Base-by-base conservation (phyloP, 2,888 invertebrate genomes). In the Julus scandinavius region DNA sequence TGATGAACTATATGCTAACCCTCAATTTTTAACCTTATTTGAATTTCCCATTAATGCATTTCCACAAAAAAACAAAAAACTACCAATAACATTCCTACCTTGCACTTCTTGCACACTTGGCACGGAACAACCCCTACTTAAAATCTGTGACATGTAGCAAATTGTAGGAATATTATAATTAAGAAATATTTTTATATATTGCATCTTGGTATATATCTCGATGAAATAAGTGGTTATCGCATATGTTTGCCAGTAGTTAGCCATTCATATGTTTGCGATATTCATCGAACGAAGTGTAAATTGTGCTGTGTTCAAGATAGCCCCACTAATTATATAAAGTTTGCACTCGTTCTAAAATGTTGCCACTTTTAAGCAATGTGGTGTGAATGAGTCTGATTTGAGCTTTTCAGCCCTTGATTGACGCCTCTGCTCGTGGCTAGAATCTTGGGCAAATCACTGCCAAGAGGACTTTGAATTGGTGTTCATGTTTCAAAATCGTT, bases 151-250 rank as follows among this genome's bases (percentile, higher is more conserved):
- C 72, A 72, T 9, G 20, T 72, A 72, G 72, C 72, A 72, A 72
- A 72, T 72, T 72, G 72, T 72, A 72, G 72, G 72, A 29, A 72
- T 29, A 72, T 9, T 72, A 72, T 29, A 29, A 63, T 63, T 63
- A 63, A n/a, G 15, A 72, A 72, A 72, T 72, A 72, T 72, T 72
- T 72, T 72, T 72, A 72, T 72, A 72, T 72, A 72, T n/a, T 7
- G n/a, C 72, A 72, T 72, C 72, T 72, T 72, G 72, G 29, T 72
- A 72, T 72, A 72, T 72, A 72, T 72, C 72, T 72, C 72, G 72
- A 72, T 72, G 72, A 72, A 72, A 29, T 29, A 72, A 72, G 29
- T 72, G 72, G 72, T 72, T 29, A 72, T 72, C 72, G 72, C 72
- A 29, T 49, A 49, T 29, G 72, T n/a, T 72, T 72, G 72, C 20